A percentile compares a stretch with the other conserved stretches of the same genome.
Conservation (phyloP, 2,113 vertebrate species). For the Strix uralensis region DNA sequence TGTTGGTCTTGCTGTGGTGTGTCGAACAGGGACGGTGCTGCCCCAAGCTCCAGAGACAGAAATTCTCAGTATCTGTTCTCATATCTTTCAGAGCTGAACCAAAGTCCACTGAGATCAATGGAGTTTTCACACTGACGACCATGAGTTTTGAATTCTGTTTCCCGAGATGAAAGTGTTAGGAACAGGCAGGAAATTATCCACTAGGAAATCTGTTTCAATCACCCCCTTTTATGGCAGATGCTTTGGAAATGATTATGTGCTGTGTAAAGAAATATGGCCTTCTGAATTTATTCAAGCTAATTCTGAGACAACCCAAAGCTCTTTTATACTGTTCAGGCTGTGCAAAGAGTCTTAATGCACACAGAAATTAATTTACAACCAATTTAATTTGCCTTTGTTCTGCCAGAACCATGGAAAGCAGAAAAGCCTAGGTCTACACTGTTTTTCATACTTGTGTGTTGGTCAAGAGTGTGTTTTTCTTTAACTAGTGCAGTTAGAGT, state of each 20-base stretch:
- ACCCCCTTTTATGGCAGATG: background rate
- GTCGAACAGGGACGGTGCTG: background rate
- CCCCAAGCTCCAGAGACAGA: background rate
- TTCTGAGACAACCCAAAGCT: background rate
- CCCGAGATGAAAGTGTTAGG: background rate
- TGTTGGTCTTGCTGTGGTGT: background rate
- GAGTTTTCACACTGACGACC: background rate
- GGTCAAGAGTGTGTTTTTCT: background rate
- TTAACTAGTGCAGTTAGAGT: background rate
- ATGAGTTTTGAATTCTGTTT: conserved; percentile 15
- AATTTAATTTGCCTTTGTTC: background rate
- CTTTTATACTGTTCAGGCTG: background rate
- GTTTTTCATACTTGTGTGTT: background rate
- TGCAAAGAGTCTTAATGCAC: background rate
- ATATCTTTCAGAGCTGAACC: background rate
- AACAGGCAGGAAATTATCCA: conserved; percentile 2
- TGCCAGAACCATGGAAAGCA: background rate
- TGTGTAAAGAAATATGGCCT: background rate
- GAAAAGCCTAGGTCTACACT: background rate
- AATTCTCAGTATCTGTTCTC: background rate
- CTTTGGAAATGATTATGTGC: conserved; percentile 19
- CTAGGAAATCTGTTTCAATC: conserved; percentile 10
- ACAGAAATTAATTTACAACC: background rate
- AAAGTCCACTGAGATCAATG: background rate
- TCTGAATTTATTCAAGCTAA: conserved; percentile 4